Evolutionary conservation across 2,113 vertebrate genomes (phyloP).

Genomic region (Felis chaus): DNA sequence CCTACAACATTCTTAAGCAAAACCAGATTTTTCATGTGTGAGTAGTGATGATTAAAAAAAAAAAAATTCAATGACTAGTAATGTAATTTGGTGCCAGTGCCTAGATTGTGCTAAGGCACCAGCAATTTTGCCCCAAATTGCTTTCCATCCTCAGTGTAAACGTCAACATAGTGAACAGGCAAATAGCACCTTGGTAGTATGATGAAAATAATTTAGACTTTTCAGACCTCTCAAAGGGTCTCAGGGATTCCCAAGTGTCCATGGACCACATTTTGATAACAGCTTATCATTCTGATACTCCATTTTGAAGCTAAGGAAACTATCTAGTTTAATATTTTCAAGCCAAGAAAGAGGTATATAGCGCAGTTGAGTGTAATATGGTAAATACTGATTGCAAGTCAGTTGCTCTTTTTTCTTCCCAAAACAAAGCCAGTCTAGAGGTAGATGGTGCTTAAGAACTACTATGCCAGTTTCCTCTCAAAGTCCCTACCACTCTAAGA

Average conservation of each 20-base stretch:
- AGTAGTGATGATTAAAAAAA: neutral
- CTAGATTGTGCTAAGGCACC: neutral
- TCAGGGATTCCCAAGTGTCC: neutral
- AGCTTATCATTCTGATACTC: neutral
- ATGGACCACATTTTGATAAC: neutral
- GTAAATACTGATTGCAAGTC: neutral
- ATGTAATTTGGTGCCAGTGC: neutral
- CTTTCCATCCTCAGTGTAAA: neutral
- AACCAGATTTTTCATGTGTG: neutral
- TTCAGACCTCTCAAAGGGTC: neutral
- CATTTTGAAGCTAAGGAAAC: slow-evolving; percentile 37
- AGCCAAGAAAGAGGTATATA: slow-evolving; percentile 26
- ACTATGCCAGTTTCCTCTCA: neutral
- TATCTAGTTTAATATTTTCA: slow-evolving; percentile 33
- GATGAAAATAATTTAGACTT: slow-evolving; percentile 36
- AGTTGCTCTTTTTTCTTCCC: slow-evolving; percentile 31
- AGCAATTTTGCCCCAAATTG: slow-evolving; percentile 15
- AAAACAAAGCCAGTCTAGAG: neutral
- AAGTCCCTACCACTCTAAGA: neutral
- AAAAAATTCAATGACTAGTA: neutral
- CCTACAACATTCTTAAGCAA: slow-evolving; percentile 10
- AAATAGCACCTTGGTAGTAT: neutral
- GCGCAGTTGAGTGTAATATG: neutral
- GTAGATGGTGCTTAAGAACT: neutral
- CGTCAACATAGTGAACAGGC: neutral